Percentiles rank a stretch among this genome's conserved stretches.
phyloP scores from a whole-genome alignment of 2,113 vertebrate genomes.

The Apistogramma diplotaenia region DNA sequence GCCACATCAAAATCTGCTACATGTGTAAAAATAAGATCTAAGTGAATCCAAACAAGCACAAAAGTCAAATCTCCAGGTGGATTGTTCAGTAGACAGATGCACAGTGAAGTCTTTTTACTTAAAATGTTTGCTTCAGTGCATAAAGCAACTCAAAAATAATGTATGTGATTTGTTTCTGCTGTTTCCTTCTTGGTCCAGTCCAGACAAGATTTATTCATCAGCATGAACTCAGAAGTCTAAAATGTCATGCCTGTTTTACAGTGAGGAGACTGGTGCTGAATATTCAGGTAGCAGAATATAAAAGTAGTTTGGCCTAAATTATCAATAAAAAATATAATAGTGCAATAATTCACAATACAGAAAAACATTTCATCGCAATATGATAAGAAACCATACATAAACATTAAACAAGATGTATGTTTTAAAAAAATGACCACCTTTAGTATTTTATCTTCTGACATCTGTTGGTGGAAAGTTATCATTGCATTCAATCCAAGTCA shows the following conservation, averaged over 20 bases:
- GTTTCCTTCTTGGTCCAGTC: background rate
- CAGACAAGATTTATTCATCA: background rate
- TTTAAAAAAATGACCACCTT: background rate
- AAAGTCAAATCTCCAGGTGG: background rate
- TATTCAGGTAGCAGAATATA: background rate
- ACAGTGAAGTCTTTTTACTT: background rate
- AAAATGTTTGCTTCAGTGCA: background rate
- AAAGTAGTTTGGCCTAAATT: background rate
- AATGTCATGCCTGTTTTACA: background rate
- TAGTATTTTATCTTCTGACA: background rate
- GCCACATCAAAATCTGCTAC: background rate
- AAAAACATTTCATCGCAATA: background rate
- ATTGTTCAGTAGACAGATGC: background rate
- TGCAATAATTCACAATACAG: background rate
- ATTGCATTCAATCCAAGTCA: background rate
- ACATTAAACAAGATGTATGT: background rate
- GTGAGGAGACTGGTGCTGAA: background rate
- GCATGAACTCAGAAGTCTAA: background rate
- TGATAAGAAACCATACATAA: background rate
- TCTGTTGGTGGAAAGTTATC: background rate
- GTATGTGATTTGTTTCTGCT: background rate
- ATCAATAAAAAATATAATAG: background rate
- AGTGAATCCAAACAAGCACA: background rate
- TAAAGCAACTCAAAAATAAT: background rate
- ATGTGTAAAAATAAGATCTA: background rate